A percentile compares a stretch with the other conserved stretches of the same genome.
These are phyloP conservation scores for Deilephila porcellus DNA, from an alignment of 2,888 invertebrate genomes.

Conservation along the genomic window DNA sequence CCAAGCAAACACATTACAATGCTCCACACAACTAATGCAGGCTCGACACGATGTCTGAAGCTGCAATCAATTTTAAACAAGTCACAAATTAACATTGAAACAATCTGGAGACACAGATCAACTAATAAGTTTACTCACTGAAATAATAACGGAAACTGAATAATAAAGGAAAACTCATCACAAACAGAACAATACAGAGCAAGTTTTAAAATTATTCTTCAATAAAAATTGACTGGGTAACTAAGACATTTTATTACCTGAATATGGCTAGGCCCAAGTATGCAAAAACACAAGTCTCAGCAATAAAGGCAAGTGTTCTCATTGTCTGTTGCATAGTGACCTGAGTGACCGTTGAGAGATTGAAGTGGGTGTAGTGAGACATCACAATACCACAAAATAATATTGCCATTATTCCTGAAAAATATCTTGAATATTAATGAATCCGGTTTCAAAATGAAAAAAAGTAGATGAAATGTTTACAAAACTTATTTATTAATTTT, in stretches of 20 bases:
- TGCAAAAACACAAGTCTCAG: slow-evolving; percentile 99
- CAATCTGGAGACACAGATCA: too few relatives aligned
- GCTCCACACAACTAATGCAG: slow-evolving; percentile 97
- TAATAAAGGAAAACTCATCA: too few relatives aligned
- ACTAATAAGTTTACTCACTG: too few relatives aligned
- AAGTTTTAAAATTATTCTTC: too few relatives aligned
- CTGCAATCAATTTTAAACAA: slow-evolving; percentile 75
- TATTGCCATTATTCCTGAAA: slow-evolving; percentile 98
- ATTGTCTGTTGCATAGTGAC: slow-evolving; percentile 99
- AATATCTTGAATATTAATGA: not conserved
- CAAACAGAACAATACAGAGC: too few relatives aligned
- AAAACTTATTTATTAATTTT: slow-evolving; percentile 29
- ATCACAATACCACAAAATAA: slow-evolving; percentile 99
- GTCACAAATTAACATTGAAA: not conserved
- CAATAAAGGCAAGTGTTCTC: slow-evolving; percentile 98
- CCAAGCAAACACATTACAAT: slow-evolving; percentile 96
- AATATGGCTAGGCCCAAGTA: slow-evolving; percentile 96
- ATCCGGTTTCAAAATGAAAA: not conserved
- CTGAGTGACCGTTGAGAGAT: slow-evolving; percentile 98
- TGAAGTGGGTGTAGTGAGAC: slow-evolving; percentile 99
- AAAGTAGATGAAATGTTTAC: not conserved
- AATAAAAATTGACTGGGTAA: too few relatives aligned
- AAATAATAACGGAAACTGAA: too few relatives aligned
- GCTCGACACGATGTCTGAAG: slow-evolving; percentile 96
- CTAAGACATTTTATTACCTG: slow-evolving; percentile 59